phyloP scores from a whole-genome alignment of 1,140 invertebrate species.

The Bathynomus jamesi region DNA sequence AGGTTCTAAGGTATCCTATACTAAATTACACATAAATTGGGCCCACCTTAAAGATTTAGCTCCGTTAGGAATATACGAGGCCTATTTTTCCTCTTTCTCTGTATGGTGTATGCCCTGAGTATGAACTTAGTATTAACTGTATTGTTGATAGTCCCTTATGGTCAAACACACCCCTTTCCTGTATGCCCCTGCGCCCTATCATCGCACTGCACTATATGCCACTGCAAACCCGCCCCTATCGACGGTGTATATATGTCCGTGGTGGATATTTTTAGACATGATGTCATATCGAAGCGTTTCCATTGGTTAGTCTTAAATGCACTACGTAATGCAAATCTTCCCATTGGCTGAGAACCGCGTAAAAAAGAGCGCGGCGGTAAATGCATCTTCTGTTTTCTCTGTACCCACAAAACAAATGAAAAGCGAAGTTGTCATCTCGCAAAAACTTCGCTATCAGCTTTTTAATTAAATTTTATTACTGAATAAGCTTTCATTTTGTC shows the following conservation, averaged over 20 bases:
- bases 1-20: too few relatives aligned
- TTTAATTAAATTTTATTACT: neutral
- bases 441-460: neutral
- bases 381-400: neutral
- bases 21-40: too few relatives aligned
- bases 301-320: neutral
- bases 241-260: neutral
- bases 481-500: neutral
- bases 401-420: neutral
- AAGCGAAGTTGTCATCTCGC: neutral
- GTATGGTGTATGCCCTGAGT: neutral
- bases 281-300: neutral
- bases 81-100: neutral
- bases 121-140: neutral
- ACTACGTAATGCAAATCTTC: neutral
- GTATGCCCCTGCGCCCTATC: neutral
- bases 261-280: neutral
- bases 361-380: neutral
- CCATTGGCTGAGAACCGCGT: neutral
- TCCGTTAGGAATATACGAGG: neutral
- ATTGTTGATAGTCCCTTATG: neutral
- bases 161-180: neutral
- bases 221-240: neutral
- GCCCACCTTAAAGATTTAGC: neutral
- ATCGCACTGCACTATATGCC: neutral